Evolutionary conservation across 2,888 invertebrate species (phyloP).

Genomic region (Amphimallon solstitiale): DNA sequence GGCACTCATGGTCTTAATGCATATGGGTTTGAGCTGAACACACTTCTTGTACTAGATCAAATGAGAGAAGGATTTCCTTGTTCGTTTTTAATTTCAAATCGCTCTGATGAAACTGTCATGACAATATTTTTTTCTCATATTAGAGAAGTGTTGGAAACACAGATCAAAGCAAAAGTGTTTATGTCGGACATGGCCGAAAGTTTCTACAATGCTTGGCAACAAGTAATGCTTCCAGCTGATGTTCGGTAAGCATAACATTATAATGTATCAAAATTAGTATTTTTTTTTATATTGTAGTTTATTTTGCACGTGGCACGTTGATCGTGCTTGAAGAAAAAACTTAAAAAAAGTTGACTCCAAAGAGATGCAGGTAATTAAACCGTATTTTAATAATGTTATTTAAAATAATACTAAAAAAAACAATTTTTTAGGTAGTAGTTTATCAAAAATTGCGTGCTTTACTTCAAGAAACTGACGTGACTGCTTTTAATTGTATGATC

Average conservation of each 20-base stretch:
- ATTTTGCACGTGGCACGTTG: constrained; percentile 50
- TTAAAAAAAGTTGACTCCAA: constrained; percentile 41
- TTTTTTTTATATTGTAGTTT: no score
- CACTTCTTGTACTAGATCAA: no score
- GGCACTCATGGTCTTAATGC: no score
- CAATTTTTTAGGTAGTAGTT: no score
- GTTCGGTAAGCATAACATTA: no score
- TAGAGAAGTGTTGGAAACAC: constrained; percentile 38
- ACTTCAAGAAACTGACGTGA: no score
- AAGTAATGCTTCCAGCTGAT: no score
- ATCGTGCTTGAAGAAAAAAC: constrained; percentile 47
- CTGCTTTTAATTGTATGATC: constrained; percentile 39
- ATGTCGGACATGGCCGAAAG: constrained; percentile 48
- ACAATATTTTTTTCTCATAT: constrained; percentile 43
- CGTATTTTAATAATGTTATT: constrained; percentile 39
- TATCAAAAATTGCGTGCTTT: no score
- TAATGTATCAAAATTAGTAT: no score
- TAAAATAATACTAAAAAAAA: constrained; percentile 41
- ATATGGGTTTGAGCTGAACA: no score
- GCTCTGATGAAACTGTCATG: constrained; percentile 43
- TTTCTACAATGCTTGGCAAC: constrained; percentile 46
- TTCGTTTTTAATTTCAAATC: constrained; percentile 44
- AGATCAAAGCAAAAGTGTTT: constrained; percentile 43
- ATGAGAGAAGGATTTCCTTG: no score
- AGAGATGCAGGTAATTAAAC: constrained; percentile 45